These are phyloP conservation scores for Homalodisca vitripennis DNA, from an alignment of 1,140 invertebrate genomes.

Conservation along the genomic window DNA sequence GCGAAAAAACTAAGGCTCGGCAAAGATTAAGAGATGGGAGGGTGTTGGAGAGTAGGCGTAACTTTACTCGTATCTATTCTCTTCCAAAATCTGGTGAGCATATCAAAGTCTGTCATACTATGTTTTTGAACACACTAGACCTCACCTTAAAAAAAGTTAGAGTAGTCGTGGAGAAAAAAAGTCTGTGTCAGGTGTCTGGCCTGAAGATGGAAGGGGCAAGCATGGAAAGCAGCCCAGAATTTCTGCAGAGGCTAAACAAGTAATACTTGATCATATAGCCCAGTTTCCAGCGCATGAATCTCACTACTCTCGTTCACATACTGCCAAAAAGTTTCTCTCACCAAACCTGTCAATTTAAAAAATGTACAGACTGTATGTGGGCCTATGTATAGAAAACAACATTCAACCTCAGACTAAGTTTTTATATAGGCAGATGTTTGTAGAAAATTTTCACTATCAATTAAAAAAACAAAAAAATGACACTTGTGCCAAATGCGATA, in stretches of 20 bases:
- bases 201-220: neutral
- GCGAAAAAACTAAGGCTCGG: neutral
- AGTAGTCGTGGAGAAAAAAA: neutral
- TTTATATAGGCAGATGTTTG: neutral
- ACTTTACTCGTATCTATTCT: neutral
- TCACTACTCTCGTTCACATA: neutral
- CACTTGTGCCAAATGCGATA: neutral
- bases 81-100: no score
- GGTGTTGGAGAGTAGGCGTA: no score
- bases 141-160: neutral
- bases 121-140: slow-evolving; percentile 1
- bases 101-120: no score
- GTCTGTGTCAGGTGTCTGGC: neutral
- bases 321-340: neutral
- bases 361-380: neutral
- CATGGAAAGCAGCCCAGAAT: neutral
- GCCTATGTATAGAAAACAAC: neutral
- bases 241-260: neutral
- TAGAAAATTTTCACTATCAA: neutral
- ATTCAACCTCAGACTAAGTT: neutral
- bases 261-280: neutral
- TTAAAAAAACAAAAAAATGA: neutral
- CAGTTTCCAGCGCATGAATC: neutral
- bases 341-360: neutral
- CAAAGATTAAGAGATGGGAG: neutral